Conservation (phyloP, 2,797 vertebrate genomes). For the Scarus forsteni region DNA sequence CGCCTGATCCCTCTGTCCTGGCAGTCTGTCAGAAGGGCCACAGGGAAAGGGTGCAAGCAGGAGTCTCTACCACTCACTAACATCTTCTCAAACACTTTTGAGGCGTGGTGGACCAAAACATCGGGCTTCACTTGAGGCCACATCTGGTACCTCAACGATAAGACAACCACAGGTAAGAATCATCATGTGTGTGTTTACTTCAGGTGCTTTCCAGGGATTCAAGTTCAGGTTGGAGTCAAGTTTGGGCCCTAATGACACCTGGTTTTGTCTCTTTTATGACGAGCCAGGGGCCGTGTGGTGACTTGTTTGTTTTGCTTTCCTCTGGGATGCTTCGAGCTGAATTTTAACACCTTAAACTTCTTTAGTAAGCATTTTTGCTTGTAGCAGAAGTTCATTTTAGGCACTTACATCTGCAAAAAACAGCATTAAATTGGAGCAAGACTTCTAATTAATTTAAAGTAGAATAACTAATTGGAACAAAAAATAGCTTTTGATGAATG, state of each 20-base stretch:
- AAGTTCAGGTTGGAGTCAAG: constrained; percentile 53
- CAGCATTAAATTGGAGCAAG: too few species aligned
- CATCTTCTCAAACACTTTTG: constrained; percentile 5
- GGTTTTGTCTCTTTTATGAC: constrained; percentile 33
- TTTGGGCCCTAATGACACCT: constrained; percentile 40
- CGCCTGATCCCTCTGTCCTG: constrained; percentile 10
- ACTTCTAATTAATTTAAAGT: too few species aligned
- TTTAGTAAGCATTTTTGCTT: neutral
- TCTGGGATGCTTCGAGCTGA: neutral
- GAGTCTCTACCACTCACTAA: constrained; percentile 16
- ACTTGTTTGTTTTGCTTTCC: constrained; percentile 29
- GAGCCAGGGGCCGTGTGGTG: constrained; percentile 1
- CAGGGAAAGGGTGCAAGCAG: constrained; percentile 44
- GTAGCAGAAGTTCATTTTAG: neutral
- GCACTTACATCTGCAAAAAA: too few species aligned
- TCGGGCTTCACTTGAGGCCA: constrained; percentile 30
- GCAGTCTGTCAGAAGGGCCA: constrained; percentile 63
- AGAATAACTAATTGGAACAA: too few species aligned
- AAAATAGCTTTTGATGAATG: too few species aligned
- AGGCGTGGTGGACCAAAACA: constrained; percentile 38
- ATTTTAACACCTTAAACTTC: neutral
- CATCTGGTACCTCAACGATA: constrained; percentile 41
- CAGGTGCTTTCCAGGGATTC: constrained; percentile 34
- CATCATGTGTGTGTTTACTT: neutral
- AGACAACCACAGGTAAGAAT: constrained; percentile 64